Base-by-base conservation (phyloP, 2,888 invertebrate genomes). In the Tetramorium bicarinatum region DNA sequence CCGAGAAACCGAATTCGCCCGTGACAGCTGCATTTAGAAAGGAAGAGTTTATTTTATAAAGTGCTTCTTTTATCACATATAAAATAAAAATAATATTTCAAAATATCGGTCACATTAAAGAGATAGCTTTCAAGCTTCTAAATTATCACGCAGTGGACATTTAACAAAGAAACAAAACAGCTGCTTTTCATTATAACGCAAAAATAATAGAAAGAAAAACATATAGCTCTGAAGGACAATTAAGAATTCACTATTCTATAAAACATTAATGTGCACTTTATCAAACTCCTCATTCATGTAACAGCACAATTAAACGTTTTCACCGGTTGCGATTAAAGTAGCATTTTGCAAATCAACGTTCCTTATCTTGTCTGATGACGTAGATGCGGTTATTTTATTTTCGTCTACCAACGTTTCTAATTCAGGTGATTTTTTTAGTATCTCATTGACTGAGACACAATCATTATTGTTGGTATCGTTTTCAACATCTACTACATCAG, bases 151-250 rank as follows among this genome's bases (percentile, higher is more conserved):
- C n/a, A 7, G 29, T 62, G 69, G 67, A 72, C 66, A 69, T 82
- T 62, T 71, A 84, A 76, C 75, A 44, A 85, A 83, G 59, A 84
- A 84, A 89, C 85, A 85, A 88, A 86, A 85, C 79, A 67, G 77
- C 82, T 83, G 69, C 72, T 88, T 75, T 64, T 85, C 66, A 59
- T 84, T 90, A 86, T 86, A 87, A 87, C 85, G 82, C 81, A 87
- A 83, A 88, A 90, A 89, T 87, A 82, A 87, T 83, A 83, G 52
- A 84, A 86, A 85, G 34, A 82, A 74, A 82, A 69, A 18, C 49
- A 44, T 56, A 47, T 56, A 47, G 15, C 59, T 67, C 2, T 71
- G 18, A 44, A 59, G 13, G 38, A 64, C 62, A 44, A 76, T 62
- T 25, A 67, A 61, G 41, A 83, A 67, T 67, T 56, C 11, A 67